A percentile compares a stretch with the other conserved stretches of the same genome.
Conservation (phyloP, 2,113 vertebrate species). For the Larimichthys polyactis region DNA sequence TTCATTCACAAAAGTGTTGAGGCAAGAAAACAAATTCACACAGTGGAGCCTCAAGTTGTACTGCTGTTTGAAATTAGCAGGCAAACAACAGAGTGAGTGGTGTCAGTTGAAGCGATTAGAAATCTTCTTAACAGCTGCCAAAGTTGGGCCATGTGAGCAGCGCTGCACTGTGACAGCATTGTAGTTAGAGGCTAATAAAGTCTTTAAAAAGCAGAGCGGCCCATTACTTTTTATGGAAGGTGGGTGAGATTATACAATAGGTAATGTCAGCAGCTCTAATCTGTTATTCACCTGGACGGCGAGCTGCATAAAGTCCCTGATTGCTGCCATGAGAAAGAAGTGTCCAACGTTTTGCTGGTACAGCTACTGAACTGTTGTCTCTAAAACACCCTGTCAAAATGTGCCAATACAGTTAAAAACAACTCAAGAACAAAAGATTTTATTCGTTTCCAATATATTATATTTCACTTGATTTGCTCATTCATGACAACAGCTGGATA, state of each 20-base stretch:
- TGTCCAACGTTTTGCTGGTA: too few relatives aligned
- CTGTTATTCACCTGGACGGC: not conserved
- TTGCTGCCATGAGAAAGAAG: not conserved
- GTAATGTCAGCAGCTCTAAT: not conserved
- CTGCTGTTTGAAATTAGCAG: not conserved
- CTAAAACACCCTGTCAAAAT: not conserved
- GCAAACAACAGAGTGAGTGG: not conserved
- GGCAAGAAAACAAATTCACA: not conserved
- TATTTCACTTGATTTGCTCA: not conserved
- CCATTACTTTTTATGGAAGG: not conserved
- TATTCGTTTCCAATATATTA: not conserved
- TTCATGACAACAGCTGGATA: not conserved
- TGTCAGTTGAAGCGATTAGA: not conserved
- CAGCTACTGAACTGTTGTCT: not conserved
- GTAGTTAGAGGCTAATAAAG: not conserved
- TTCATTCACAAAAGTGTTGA: not conserved
- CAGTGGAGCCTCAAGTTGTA: not conserved
- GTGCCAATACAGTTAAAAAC: not conserved
- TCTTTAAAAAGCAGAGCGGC: not conserved
- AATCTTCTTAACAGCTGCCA: not conserved
- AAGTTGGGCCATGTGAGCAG: not conserved
- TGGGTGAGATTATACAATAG: too few relatives aligned
- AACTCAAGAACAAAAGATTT: too few relatives aligned
- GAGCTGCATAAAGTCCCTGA: not conserved
- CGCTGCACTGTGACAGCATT: too few relatives aligned